A percentile compares a stretch with the other conserved stretches of the same genome.
phyloP scores from a whole-genome alignment of 2,797 vertebrate genomes.

The Oophaga sylvatica region DNA sequence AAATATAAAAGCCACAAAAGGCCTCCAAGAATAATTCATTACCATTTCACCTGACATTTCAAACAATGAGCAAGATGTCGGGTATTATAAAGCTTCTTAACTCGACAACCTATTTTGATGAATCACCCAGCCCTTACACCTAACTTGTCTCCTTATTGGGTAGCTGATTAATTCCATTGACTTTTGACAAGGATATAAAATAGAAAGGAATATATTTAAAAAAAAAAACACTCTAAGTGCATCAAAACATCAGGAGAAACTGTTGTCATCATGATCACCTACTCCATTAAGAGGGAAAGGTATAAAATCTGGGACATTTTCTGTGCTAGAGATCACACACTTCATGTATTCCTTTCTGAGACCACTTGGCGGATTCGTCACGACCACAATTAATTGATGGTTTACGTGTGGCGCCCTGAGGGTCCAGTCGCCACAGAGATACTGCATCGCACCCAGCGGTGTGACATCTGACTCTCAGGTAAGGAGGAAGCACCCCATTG shows the following conservation, averaged over 20 bases:
- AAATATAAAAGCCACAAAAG: conserved; percentile 12
- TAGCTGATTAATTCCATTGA: not conserved
- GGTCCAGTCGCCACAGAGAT: too few species aligned
- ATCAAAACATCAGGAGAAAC: not conserved
- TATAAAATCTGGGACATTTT: not conserved
- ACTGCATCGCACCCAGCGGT: too few species aligned
- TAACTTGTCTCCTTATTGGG: not conserved
- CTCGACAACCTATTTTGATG: not conserved
- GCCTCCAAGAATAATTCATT: not conserved
- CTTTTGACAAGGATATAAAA: not conserved
- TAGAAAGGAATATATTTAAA: not conserved
- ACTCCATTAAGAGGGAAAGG: not conserved
- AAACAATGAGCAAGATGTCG: not conserved
- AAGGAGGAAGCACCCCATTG: too few species aligned
- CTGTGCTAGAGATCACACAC: not conserved
- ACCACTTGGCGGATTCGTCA: conserved; percentile 10
- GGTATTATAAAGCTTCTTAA: not conserved
- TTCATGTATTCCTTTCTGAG: not conserved
- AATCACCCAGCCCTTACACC: not conserved
- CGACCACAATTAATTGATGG: not conserved
- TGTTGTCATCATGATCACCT: not conserved
- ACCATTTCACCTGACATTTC: not conserved
- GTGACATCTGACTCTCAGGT: too few species aligned
- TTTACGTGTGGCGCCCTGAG: too few species aligned
- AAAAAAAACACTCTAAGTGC: not conserved